These are phyloP conservation scores for Siphlonurus alternatus DNA, from an alignment of 2,888 invertebrate species.

Conservation along the genomic window DNA sequence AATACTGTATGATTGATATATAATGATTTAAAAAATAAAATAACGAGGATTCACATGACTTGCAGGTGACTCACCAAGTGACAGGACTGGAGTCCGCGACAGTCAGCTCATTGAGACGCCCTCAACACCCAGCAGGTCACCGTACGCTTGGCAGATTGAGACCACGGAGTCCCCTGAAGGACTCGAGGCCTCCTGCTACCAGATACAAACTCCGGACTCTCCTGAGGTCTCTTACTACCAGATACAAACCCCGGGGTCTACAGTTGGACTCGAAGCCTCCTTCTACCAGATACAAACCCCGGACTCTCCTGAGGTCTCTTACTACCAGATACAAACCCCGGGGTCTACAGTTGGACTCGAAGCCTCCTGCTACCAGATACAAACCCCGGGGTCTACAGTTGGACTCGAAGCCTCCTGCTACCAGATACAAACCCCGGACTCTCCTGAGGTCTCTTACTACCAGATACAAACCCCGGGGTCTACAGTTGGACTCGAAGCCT, in stretches of 20 bases:
- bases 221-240: background rate
- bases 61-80: no score
- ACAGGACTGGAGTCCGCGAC: no score
- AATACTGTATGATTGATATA: no score
- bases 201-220: background rate
- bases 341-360: background rate
- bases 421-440: background rate
- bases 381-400: background rate
- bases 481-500: background rate
- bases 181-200: background rate
- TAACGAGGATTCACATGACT: no score
- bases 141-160: no score
- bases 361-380: background rate
- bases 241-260: background rate
- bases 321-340: background rate
- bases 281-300: background rate
- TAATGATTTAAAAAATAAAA: no score
- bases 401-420: background rate
- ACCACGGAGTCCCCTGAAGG: no score
- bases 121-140: no score
- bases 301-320: background rate
- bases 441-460: background rate
- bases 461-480: background rate
- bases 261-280: background rate
- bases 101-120: no score